A percentile compares a stretch with the other conserved stretches of the same genome.
Conservation (phyloP, 92 coral and sea anemone genomes). For the Phenganax subtilis region DNA sequence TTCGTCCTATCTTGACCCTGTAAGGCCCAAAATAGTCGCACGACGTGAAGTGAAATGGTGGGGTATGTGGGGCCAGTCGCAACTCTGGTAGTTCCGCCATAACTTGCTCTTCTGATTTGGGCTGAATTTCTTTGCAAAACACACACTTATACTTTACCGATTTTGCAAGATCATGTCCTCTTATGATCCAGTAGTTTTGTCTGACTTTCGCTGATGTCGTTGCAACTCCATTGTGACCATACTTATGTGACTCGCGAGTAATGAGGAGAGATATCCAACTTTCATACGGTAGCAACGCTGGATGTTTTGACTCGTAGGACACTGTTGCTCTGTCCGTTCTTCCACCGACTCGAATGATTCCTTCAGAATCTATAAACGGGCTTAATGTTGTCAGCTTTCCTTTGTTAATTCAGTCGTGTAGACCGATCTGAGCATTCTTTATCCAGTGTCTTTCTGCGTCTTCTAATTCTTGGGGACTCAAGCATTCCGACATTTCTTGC, state of each 20-base stretch:
- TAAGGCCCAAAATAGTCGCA: too few relatives aligned
- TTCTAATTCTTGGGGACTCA: conserved; percentile 12
- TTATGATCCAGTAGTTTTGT: conserved; percentile 32
- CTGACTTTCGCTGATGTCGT: too few relatives aligned
- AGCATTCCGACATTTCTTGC: conserved; percentile 1
- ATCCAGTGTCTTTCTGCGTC: conserved; percentile 39
- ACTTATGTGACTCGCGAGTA: conserved; percentile 34
- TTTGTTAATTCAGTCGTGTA: conserved; percentile 34
- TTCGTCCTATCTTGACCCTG: too few relatives aligned
- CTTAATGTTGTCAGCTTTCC: conserved; percentile 44
- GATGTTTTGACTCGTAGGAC: conserved; percentile 39
- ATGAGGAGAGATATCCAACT: conserved; percentile 40
- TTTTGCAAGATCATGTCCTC: conserved; percentile 37
- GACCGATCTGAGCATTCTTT: conserved; percentile 43
- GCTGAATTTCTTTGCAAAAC: conserved; percentile 43
- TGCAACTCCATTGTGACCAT: conserved; percentile 13
- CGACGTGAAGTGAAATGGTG: too few relatives aligned
- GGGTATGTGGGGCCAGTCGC: too few relatives aligned
- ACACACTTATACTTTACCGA: too few relatives aligned
- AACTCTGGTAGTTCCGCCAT: conserved; percentile 27
- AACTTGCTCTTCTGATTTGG: conserved; percentile 37
- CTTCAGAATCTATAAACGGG: conserved; percentile 40
- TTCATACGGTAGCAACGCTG: conserved; percentile 38
- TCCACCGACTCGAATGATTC: conserved; percentile 45
- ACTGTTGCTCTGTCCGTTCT: conserved; percentile 45